Conservation (phyloP, 2,888 invertebrate genomes). For the Taenaris catops region DNA sequence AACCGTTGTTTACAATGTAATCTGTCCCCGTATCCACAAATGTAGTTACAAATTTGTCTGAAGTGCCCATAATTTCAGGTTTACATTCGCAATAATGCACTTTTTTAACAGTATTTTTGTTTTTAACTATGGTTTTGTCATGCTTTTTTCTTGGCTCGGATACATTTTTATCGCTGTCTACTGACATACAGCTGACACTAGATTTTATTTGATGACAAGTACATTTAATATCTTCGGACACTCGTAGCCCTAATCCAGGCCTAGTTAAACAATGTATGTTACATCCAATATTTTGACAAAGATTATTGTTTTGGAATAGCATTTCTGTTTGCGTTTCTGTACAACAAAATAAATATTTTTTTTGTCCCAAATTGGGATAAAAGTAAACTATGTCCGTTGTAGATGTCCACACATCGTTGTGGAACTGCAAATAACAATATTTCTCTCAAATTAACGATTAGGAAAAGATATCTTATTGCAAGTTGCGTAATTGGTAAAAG, state of each 20-base stretch:
- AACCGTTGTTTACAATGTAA: constrained; percentile 16
- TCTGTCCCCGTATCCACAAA: constrained; percentile 33
- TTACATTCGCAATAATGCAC: constrained; percentile 26
- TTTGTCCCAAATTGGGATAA: constrained; percentile 37
- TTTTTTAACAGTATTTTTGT: constrained; percentile 8
- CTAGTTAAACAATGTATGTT: constrained; percentile 30
- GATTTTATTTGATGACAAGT: constrained; percentile 3
- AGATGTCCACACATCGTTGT: constrained; percentile 57
- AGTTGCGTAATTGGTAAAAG: too few relatives aligned
- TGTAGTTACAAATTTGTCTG: constrained; percentile 40
- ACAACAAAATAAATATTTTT: constrained; percentile 23
- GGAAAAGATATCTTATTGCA: too few relatives aligned
- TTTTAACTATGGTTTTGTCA: constrained; percentile 14
- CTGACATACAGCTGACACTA: constrained; percentile 23
- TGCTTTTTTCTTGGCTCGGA: constrained; percentile 2
- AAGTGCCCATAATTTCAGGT: constrained; percentile 10
- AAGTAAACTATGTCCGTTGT: constrained; percentile 65
- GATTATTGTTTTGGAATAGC: constrained; percentile 23
- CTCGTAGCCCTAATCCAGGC: constrained; percentile 2
- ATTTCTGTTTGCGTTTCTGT: constrained; percentile 39
- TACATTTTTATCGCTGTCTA: constrained; percentile 15
- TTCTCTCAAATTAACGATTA: too few relatives aligned
- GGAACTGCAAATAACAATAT: constrained; percentile 59
- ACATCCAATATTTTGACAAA: constrained; percentile 26
- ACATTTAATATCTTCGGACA: constrained; percentile 1